Evolutionary conservation across 2,797 vertebrate species (phyloP), one percentile per base, ranked within the genome.

Genomic region (Eulemur mongoz): DNA sequence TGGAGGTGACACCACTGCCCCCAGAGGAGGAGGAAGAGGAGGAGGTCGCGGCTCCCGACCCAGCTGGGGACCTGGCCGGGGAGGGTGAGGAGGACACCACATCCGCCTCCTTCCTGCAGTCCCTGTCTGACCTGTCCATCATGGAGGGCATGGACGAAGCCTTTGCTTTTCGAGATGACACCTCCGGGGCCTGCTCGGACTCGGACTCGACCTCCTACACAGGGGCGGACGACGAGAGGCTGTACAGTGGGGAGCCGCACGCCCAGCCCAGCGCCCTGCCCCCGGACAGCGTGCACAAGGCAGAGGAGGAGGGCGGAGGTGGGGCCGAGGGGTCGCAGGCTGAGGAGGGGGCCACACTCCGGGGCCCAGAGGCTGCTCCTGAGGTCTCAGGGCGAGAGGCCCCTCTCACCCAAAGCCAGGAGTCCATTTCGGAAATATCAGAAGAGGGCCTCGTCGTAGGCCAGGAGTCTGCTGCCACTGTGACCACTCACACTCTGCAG

Each of bases 41-140:
- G 23, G 95, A 95, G 2, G 59, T 43, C 20, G 57, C 40, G 0
- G 96, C 32, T 5, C 20, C 90, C 0, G 23, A 40, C 0, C 94
- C 96, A 0, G 73, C 59, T 0, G 93, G 98, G 0, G 98, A 98
- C 0, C 85, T 94, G 0, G 96, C 88, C 0, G 86, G 98, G 0
- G 98, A 98, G 0, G 98, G 98, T 0, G 98, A 98, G 1, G 99
- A 99, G 0, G 99, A 99, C 92, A 99, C 99, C 97, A 99, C 99
- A 6, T 99, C 99, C 0, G 99, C 99, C 32, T 99, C 99, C 32
- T 99, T 99, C 98, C 99, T 99, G 93, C 99, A 99, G 98, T 99
- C 99, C 0, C 99, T 99, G 95, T 99, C 99, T 0, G 99, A 99
- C 97, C 99, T 99, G 75, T 99, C 99, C 80, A 99, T 99, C 97